These are phyloP conservation scores for Phylloscopus trochiloides DNA, from an alignment of 2,113 vertebrate genomes.

Conservation along the genomic window DNA sequence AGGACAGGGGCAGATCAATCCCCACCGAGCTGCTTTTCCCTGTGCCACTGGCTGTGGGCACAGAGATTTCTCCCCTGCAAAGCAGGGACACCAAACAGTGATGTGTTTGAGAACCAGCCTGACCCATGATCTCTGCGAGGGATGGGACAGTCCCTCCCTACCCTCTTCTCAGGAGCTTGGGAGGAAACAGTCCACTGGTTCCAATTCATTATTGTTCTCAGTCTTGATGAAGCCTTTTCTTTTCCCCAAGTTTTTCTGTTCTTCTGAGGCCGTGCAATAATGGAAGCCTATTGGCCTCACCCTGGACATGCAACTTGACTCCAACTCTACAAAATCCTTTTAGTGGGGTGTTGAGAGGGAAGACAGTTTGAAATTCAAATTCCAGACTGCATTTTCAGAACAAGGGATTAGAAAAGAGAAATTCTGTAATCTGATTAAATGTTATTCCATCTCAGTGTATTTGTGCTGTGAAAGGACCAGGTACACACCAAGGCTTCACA, in stretches of 20 bases:
- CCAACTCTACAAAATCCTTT: neutral
- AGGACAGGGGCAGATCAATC: neutral
- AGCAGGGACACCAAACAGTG: neutral
- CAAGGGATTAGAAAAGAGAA: neutral
- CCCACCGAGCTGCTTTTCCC: neutral
- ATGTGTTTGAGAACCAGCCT: neutral
- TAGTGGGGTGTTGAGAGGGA: neutral
- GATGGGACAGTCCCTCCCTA: neutral
- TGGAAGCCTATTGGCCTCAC: neutral
- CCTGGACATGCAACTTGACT: rapidly evolving
- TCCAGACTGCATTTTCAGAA: neutral
- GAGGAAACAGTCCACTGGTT: neutral
- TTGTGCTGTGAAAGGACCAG: neutral
- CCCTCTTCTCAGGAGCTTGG: neutral
- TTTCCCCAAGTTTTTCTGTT: neutral
- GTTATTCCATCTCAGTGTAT: neutral
- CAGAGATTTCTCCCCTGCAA: neutral
- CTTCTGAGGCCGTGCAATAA: neutral
- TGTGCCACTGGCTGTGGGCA: neutral
- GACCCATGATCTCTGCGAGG: neutral
- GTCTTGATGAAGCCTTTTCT: neutral
- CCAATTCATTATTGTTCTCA: neutral
- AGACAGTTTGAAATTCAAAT: neutral
- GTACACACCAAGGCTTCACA: neutral
- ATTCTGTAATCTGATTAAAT: neutral